Percentiles rank a stretch among this genome's conserved stretches.
phyloP scores from a whole-genome alignment of 2,888 invertebrate genomes.

The Hylaea fasciaria region DNA sequence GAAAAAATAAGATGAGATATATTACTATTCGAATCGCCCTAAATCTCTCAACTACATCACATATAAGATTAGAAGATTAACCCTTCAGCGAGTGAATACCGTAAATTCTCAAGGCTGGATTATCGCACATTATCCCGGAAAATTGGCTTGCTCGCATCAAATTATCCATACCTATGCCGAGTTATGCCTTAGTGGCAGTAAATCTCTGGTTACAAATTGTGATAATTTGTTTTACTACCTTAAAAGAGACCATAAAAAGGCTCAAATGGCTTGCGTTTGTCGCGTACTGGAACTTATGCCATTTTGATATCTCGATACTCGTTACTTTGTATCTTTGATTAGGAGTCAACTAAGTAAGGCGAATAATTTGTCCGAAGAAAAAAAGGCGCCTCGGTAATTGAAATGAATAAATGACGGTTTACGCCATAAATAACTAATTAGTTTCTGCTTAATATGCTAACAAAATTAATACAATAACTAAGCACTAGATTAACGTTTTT shows the following conservation, averaged over 20 bases:
- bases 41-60: slow-evolving; percentile 3
- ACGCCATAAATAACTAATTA: too few relatives aligned
- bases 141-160: slow-evolving; percentile 12
- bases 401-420: too few relatives aligned
- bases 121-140: not conserved
- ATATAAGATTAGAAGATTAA: slow-evolving; percentile 18
- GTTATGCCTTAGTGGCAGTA: not conserved
- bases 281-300: too few relatives aligned
- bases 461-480: too few relatives aligned
- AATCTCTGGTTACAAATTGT: not conserved
- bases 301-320: too few relatives aligned
- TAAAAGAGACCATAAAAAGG: too few relatives aligned
- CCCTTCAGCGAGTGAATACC: slow-evolving; percentile 7
- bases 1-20: not conserved
- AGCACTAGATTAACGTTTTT: not conserved
- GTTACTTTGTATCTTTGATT: too few relatives aligned
- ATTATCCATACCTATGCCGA: slow-evolving; percentile 1
- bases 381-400: too few relatives aligned
- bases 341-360: too few relatives aligned
- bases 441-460: too few relatives aligned
- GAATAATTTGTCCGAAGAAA: too few relatives aligned
- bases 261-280: too few relatives aligned
- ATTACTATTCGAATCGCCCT: not conserved
- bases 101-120: slow-evolving; percentile 15
- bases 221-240: not conserved